Evolutionary conservation across 2,113 vertebrate genomes (phyloP), one percentile per base, ranked within the genome.

Genomic region (Grammomys dolichurus): DNA sequence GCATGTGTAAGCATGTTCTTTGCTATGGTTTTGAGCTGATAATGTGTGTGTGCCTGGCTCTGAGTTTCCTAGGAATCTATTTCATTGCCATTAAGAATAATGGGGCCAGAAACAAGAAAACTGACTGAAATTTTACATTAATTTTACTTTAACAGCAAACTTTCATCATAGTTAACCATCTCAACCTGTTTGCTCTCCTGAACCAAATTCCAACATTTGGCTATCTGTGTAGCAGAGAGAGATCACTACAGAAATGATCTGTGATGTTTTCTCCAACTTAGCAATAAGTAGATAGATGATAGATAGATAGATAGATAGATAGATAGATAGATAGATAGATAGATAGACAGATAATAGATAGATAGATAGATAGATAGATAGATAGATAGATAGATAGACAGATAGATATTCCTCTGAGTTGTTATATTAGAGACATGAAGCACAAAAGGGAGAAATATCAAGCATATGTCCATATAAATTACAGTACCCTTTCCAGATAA

Each of bases 51-150:
- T 73, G 22, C 67, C 33, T 69, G 36, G 60, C 65, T 93, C 90
- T 96, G 6, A 40, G 58, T 93, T 93, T 90, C 36, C 31, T 87
- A 40, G 19, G 87, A 87, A 91, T 90, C 89, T 69, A 58, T 51
- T 94, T 84, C 5, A 70, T 73, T 92, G 84, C 8, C 87, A 33
- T 77, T 90, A 84, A 72, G 5, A 85, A 40, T 92, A 84, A 69
- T 67, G 12, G 77, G 26, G 87, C 20, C 82, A 85, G 36, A 95
- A 91, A 96, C 77, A 69, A 69, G 26, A 84, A 89, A 87, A 88
- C 33, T n/a, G 11, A 86, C 51, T 72, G 5, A 78, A 95, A 40
- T 96, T 92, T 95, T 95, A n/a, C n/a, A n/a, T 93, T 20, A 10
- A 73, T 69, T 94, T 94, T 89, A 63, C n/a, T 76, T 96, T 43